Evolutionary conservation across 1,140 invertebrate species (phyloP).

Genomic region (roundworm (Caenorhabditis elegans)): DNA sequence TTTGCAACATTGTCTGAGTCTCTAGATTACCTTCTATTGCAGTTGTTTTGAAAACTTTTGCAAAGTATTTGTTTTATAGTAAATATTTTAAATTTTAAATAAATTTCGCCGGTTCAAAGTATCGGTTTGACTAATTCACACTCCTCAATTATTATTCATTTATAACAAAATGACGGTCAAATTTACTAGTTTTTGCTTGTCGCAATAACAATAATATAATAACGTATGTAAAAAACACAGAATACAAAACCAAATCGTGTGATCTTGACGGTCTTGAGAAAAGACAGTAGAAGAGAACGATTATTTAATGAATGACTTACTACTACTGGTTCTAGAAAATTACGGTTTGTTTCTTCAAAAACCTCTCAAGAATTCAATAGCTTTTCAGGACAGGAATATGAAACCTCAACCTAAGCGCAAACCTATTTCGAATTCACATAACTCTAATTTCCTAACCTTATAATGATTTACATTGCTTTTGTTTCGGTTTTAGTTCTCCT

Average conservation of each 20-base stretch:
- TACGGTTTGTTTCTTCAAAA: neutral
- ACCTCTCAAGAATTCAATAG: neutral
- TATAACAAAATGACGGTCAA: too few relatives aligned
- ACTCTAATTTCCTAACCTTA: too few relatives aligned
- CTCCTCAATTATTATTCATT: too few relatives aligned
- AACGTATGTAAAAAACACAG: neutral
- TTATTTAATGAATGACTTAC: constrained; percentile 14
- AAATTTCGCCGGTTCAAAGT: neutral
- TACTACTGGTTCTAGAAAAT: neutral
- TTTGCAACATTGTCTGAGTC: neutral
- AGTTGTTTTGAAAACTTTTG: neutral
- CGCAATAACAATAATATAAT: neutral
- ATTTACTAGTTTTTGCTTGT: neutral
- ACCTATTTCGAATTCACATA: neutral
- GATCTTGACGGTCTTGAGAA: neutral
- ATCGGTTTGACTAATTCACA: neutral
- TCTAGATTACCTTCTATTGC: too few relatives aligned
- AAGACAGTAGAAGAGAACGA: neutral
- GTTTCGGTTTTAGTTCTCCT: neutral
- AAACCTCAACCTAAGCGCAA: neutral
- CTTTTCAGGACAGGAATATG: neutral
- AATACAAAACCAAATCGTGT: neutral
- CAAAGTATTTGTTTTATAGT: neutral
- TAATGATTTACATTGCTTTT: neutral
- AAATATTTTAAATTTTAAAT: neutral